Evolutionary conservation across 2,113 vertebrate species (phyloP), one percentile per base, ranked within the genome.

Genomic region (Illadopsis cleaveri): DNA sequence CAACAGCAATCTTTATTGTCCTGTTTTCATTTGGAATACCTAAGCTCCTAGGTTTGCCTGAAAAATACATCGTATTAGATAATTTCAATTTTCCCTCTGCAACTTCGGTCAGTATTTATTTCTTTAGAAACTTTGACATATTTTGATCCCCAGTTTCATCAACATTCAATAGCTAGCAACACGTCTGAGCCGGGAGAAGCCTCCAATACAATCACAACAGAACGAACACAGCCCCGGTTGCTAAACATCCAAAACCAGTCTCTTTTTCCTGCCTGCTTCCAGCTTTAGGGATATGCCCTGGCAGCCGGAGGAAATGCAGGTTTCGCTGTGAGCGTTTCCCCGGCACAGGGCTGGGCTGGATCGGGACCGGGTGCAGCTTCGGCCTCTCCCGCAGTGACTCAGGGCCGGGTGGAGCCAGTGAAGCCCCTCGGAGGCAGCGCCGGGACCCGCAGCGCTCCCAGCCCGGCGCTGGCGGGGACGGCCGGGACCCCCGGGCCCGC

Each of bases 111-210:
- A 23, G 11, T 22, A 20, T n/a, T 58, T 68, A 19, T 35, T 84
- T 66, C 16, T 64, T 77, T 10, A n/a, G 3, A 64, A 33, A 4
- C 11, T 28, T 5, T 89, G 16, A 62, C 27, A 10, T 9, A 1
- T 28, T 48, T 31, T 31, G 23, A 56, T 17, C 8, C 21, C 37
- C 3, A 13, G 3, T 40, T 72, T 50, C 18, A 54, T 0, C 5
- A 33, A 11, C 0, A 8, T 1, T 6, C 3, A 3, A 27, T 3
- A 33, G 37, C 21, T 30, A 65, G 9, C 21, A 15, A n/a, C 2
- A 20, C 6, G 8, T 9, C 4, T 4, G 27, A 47, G 8, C 23
- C 17, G 6, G 17, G 11, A 62, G 12, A 47, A 62, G 42, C 5
- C 45, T 30, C 37, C 48, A 8, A 5, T 1, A 16, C 18, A 23